A percentile compares a stretch with the other conserved stretches of the same genome.
Conservation (phyloP, 2,113 vertebrate genomes). For the Morone chrysops region DNA sequence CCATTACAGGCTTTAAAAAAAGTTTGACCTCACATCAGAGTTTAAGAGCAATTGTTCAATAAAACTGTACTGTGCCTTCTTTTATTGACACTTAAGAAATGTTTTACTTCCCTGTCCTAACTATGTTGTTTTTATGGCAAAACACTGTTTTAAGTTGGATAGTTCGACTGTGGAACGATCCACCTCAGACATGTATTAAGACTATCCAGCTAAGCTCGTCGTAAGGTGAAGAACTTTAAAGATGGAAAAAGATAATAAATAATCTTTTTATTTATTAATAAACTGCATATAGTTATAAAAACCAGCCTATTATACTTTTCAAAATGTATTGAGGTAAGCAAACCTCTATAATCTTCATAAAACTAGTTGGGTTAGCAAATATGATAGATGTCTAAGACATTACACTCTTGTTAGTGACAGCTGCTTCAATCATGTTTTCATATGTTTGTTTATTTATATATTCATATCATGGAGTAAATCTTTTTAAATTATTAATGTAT, state of each 20-base stretch:
- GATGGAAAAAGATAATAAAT: not conserved
- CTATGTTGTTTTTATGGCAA: not conserved
- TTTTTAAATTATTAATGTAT: not conserved
- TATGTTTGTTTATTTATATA: slow-evolving; percentile 8
- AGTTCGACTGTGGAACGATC: not conserved
- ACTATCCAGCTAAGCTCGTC: too few species aligned
- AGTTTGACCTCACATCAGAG: not conserved
- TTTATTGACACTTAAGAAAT: not conserved
- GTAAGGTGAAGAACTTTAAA: too few species aligned
- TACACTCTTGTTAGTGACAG: not conserved
- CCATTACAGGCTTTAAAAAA: slow-evolving; percentile 12
- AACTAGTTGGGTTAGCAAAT: not conserved
- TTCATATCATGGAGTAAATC: not conserved
- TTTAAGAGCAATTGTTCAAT: not conserved
- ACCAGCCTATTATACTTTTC: not conserved
- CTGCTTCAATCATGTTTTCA: not conserved
- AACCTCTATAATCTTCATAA: not conserved
- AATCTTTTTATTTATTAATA: too few species aligned
- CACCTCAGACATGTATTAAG: too few species aligned
- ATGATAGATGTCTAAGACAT: not conserved
- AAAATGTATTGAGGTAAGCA: not conserved
- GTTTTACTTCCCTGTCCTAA: not conserved
- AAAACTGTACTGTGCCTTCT: not conserved
- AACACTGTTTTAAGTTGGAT: not conserved
- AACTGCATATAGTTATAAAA: not conserved